A percentile compares a stretch with the other conserved stretches of the same genome.
Evolutionary conservation across 1,140 invertebrate species (phyloP).

Genomic region (Diachasma alloeum): DNA sequence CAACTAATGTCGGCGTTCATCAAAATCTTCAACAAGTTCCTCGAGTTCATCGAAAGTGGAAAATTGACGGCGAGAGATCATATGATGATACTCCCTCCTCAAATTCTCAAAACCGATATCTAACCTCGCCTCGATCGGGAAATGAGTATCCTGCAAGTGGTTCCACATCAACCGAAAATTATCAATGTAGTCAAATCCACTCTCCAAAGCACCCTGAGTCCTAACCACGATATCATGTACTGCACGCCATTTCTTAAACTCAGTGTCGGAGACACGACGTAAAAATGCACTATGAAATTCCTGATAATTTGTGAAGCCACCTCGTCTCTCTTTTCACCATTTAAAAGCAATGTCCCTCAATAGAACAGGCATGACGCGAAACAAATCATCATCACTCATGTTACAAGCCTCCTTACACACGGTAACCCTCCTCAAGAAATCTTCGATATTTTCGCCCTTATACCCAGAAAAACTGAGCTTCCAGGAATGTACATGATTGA

Average conservation of each 20-base stretch:
- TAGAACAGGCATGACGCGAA: background rate
- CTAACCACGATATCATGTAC: background rate
- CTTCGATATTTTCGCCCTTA: background rate
- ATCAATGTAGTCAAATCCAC: background rate
- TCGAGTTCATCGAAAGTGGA: too few relatives aligned
- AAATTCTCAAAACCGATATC: background rate
- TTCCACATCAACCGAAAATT: background rate
- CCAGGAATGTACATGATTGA: background rate
- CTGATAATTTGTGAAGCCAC: too few relatives aligned
- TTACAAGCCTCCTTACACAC: background rate
- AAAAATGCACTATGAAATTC: background rate
- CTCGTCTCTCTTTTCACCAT: too few relatives aligned
- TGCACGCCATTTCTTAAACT: too few relatives aligned
- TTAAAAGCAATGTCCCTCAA: background rate
- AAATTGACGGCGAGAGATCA: background rate
- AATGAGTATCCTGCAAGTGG: background rate
- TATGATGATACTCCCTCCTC: background rate
- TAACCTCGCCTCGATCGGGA: background rate
- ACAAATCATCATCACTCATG: background rate
- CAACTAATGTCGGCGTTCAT: too few relatives aligned
- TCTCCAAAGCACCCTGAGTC: background rate
- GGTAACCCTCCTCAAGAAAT: background rate
- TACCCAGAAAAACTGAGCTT: background rate
- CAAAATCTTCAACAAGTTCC: too few relatives aligned
- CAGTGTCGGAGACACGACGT: too few relatives aligned